A percentile compares a stretch with the other conserved stretches of the same genome.
phyloP scores from a whole-genome alignment of 2,888 invertebrate species.

The Metopia argyrocephala region DNA sequence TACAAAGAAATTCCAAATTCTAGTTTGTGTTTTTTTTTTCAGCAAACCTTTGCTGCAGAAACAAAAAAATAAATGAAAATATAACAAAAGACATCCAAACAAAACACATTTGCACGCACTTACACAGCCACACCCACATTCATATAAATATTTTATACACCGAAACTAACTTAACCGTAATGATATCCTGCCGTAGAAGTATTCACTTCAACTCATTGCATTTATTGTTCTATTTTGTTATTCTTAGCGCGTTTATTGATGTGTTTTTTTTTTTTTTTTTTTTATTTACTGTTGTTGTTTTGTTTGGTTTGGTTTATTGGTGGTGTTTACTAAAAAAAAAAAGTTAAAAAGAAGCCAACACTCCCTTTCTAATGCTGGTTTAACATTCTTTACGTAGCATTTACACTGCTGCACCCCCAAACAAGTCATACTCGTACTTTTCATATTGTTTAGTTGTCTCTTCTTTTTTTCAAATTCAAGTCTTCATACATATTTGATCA shows the following conservation, averaged over 20 bases:
- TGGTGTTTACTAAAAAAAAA: slow-evolving; percentile 3
- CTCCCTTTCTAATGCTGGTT: slow-evolving; percentile 21
- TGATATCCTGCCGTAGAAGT: slow-evolving; percentile 12
- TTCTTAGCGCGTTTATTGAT: slow-evolving; percentile 59
- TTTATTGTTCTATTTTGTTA: slow-evolving; percentile 59
- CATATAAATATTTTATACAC: slow-evolving; percentile 10
- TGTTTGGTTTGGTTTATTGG: not conserved
- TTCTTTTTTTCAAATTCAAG: slow-evolving; percentile 12
- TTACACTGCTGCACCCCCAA: not conserved
- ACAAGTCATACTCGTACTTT: not conserved
- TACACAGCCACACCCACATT: slow-evolving; percentile 2
- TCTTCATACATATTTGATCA: slow-evolving; percentile 47
- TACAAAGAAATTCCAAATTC: no score
- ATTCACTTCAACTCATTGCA: slow-evolving; percentile 42
- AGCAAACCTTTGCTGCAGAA: not conserved
- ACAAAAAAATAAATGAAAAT: slow-evolving; percentile 11
- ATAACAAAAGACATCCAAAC: slow-evolving; percentile 41
- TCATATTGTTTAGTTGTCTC: not conserved
- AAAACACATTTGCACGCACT: not conserved
- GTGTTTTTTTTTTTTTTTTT: no score
- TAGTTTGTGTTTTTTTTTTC: not conserved
- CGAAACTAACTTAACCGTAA: slow-evolving; percentile 7
- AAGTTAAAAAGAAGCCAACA: slow-evolving; percentile 21
- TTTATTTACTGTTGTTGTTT: slow-evolving; percentile 8
- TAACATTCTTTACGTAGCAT: slow-evolving; percentile 20